Conservation (phyloP, 2,888 invertebrate genomes). For the Drosophila gaucha region DNA sequence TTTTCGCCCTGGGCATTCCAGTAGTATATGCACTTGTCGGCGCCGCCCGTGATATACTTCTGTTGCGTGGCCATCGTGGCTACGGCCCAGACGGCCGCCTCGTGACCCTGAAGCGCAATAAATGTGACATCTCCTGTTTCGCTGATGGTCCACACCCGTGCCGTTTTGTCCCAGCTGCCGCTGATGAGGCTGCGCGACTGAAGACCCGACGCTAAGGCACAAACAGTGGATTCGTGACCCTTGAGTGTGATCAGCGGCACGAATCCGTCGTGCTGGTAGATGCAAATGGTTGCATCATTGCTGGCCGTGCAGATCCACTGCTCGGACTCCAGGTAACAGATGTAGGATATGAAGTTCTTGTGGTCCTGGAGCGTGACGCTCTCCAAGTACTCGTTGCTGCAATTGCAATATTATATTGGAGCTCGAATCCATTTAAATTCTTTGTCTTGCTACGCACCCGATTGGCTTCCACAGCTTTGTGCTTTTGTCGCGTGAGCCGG, state of each 20-base stretch:
- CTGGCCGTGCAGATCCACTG: conserved; percentile 94
- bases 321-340: conserved; percentile 91
- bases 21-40: conserved; percentile 94
- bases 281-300: conserved; percentile 93
- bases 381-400: conserved; percentile 88
- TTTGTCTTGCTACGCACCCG: conserved; percentile 84
- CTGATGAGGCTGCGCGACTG: conserved; percentile 88
- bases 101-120: conserved; percentile 89
- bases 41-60: conserved; percentile 92
- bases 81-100: conserved; percentile 95
- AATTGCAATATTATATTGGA: conserved; percentile 30
- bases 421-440: neutral
- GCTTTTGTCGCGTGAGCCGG: conserved; percentile 95
- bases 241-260: conserved; percentile 89
- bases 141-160: conserved; percentile 91
- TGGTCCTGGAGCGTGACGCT: conserved; percentile 91
- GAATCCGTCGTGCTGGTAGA: conserved; percentile 90
- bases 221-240: conserved; percentile 88
- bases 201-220: conserved; percentile 85
- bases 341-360: conserved; percentile 93
- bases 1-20: conserved; percentile 91
- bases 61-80: conserved; percentile 84
- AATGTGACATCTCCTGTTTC: conserved; percentile 86
- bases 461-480: conserved; percentile 94
- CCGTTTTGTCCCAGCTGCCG: conserved; percentile 97